Evolutionary conservation across 30 jellyfish, hydroid and myxozoan genomes (phyloP).

Genomic region (Turritopsis rubra): DNA sequence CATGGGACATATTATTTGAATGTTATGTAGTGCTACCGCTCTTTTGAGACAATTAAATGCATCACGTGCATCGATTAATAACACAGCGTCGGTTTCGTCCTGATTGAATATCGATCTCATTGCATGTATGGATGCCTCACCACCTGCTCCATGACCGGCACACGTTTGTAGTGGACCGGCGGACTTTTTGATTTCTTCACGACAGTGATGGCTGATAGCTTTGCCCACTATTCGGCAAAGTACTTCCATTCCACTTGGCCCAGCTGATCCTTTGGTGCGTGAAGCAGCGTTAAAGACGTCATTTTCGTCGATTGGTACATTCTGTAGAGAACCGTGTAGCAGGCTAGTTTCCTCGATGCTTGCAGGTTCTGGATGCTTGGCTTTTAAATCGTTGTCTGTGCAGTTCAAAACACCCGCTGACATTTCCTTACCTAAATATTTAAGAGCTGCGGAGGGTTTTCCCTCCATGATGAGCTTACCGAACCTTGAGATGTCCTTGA

Average conservation of each 20-base stretch:
- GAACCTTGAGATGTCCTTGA: background rate
- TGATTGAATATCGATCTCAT: background rate
- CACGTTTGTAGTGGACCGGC: slow-evolving; percentile 39
- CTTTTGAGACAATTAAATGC: background rate
- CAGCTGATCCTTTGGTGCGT: too few species aligned
- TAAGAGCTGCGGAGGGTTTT: background rate
- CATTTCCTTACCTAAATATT: too few species aligned
- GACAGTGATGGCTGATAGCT: slow-evolving; percentile 11
- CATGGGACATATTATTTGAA: background rate
- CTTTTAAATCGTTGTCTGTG: too few species aligned
- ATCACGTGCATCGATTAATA: too few species aligned
- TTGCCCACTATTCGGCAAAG: slow-evolving; percentile 34
- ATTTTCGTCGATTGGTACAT: too few species aligned
- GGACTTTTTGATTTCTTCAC: slow-evolving; percentile 30
- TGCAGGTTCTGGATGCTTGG: too few species aligned
- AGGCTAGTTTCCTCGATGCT: too few species aligned
- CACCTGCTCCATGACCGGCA: slow-evolving; percentile 45
- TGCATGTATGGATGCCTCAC: slow-evolving; percentile 28
- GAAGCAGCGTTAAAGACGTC: too few species aligned
- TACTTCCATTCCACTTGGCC: too few species aligned
- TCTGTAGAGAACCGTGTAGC: too few species aligned
- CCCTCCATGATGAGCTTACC: slow-evolving; percentile 7
- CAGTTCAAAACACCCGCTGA: too few species aligned
- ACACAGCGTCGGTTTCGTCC: background rate
- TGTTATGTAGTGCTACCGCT: background rate